These are phyloP conservation scores for Phymanthus crucifer DNA, from an alignment of 92 coral and sea anemone genomes.

Conservation along the genomic window DNA sequence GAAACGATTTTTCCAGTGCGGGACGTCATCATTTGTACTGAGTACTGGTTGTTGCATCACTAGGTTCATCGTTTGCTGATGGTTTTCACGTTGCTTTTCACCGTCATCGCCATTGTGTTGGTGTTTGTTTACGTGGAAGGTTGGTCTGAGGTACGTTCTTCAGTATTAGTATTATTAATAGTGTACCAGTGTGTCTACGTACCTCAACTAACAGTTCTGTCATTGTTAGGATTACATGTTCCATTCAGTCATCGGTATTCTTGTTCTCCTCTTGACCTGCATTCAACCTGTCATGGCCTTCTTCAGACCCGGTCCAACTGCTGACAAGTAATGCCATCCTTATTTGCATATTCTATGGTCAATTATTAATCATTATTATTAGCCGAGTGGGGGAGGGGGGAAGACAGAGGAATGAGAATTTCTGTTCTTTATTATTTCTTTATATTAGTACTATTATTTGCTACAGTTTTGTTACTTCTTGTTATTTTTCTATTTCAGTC, in stretches of 20 bases:
- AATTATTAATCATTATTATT: no score
- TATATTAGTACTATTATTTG: not conserved
- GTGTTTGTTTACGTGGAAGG: slow-evolving; percentile 58
- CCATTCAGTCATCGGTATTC: slow-evolving; percentile 52
- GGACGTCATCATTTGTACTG: no score
- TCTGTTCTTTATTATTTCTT: no score
- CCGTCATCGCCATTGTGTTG: slow-evolving; percentile 47
- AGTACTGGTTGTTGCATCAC: not conserved
- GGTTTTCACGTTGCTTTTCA: slow-evolving; percentile 38
- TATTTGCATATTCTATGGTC: not conserved
- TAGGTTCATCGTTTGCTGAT: slow-evolving; percentile 64
- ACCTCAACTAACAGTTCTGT: not conserved
- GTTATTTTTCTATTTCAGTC: slow-evolving; percentile 36
- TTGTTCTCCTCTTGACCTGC: slow-evolving; percentile 46
- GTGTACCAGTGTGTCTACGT: not conserved
- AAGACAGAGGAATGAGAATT: no score
- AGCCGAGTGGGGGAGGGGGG: no score
- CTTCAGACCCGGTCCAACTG: slow-evolving; percentile 53
- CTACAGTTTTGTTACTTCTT: not conserved
- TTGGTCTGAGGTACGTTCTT: slow-evolving; percentile 67
- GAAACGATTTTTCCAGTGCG: no score
- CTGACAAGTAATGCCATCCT: slow-evolving; percentile 25
- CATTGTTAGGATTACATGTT: slow-evolving; percentile 38
- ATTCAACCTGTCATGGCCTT: slow-evolving; percentile 62
- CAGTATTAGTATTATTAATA: not conserved